Evolutionary conservation across 2,113 vertebrate species (phyloP), one percentile per base, ranked within the genome.

Genomic region (Anarhynchus alexandrinus): DNA sequence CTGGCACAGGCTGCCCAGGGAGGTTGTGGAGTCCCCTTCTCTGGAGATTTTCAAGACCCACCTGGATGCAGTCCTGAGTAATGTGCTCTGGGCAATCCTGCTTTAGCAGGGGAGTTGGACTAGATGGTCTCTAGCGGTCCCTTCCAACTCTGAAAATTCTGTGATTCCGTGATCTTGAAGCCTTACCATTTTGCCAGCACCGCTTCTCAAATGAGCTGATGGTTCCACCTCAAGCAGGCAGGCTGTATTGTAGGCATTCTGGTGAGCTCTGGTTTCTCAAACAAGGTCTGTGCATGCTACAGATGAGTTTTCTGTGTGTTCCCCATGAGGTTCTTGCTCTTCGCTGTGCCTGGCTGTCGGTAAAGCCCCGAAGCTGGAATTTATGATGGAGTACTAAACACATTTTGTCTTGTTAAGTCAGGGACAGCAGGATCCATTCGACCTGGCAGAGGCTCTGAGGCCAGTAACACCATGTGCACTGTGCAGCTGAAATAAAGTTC

Each of bases 341-440:
- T 88, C 36, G 8, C 25, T 0, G 0, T 1, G 0, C 27, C 66
- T 79, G 57, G n/a, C 32, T 45, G 15, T 40, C 4, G 3, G 13
- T 43, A 52, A 64, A 69, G 32, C 49, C 62, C 6, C 9, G 18
- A 6, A 52, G 8, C 21, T 86, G 58, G 12, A 69, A 55, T 80
- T 52, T 12, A 6, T 47, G 49, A 5, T 69, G 43, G 34, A 10
- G 3, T 30, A 21, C 19, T 49, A 15, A 88, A 45, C 32, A 9
- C 1, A 19, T 52, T 38, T 89, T 42, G 14, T 73, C 61, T 38
- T 26, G 5, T 22, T 54, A 29, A 55, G 71, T 87, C 42, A 47
- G 70, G 26, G 43, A 29, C 32, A 77, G 58, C 64, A 73, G 62
- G 40, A 52, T 64, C 29, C 11, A 22, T 26, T 38, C 27, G 54